Evolutionary conservation across 2,113 vertebrate genomes (phyloP).

Genomic region (Camelus bactrianus): DNA sequence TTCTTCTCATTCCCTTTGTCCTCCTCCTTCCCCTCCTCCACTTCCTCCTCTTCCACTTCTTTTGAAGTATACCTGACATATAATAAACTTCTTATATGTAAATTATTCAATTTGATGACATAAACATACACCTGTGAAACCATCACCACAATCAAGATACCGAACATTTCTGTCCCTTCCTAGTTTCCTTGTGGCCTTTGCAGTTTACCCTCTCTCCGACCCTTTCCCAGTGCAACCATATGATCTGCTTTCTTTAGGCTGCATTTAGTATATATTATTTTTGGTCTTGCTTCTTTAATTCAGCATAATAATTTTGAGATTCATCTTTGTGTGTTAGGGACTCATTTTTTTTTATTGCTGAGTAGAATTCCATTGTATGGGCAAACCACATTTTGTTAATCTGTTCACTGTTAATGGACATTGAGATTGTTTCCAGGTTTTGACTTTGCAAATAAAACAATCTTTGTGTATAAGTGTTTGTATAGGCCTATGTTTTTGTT

Average conservation of each 20-base stretch:
- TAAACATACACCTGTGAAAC: neutral
- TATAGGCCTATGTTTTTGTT: conserved; percentile 9
- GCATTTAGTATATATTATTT: neutral
- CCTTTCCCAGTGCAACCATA: neutral
- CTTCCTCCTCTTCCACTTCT: too few species aligned
- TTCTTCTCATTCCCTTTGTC: neutral
- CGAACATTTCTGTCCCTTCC: neutral
- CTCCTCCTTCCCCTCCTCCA: neutral
- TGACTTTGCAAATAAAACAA: conserved; percentile 19
- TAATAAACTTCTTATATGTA: neutral
- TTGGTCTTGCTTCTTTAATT: conserved; percentile 21
- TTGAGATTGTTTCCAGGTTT: conserved; percentile 20
- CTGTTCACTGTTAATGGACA: neutral
- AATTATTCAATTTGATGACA: neutral
- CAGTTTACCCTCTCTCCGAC: neutral
- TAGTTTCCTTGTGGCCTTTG: neutral
- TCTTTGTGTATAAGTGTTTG: neutral
- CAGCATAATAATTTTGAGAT: conserved; percentile 15
- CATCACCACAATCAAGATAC: neutral
- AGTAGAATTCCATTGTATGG: neutral
- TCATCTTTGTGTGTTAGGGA: neutral
- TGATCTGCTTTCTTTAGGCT: neutral
- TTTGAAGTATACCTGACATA: neutral
- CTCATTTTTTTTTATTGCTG: neutral
- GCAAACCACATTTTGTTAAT: conserved; percentile 1